Evolutionary conservation across 2,888 invertebrate genomes (phyloP), one percentile per base, ranked within the genome.

Genomic region (Xylophagus ater): DNA sequence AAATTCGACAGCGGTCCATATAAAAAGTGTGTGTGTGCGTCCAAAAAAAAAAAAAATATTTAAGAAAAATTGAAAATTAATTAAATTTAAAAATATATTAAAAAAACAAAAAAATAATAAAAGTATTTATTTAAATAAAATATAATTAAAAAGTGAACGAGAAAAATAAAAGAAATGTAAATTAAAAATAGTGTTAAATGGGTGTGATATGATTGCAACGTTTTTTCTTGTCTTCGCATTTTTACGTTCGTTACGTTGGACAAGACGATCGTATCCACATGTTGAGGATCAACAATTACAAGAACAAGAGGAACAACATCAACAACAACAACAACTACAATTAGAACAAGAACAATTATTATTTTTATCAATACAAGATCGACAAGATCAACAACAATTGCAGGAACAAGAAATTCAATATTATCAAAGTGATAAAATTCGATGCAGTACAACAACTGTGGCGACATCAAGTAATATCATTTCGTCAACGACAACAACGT

Each of bases 181-280:
- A n/a, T n/a, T n/a, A n/a, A n/a, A n/a, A n/a, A n/a, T n/a, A n/a
- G n/a, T n/a, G 10, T 36, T 41, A 15, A 25, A 41, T 41, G 40
- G 40, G 28, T 51, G 47, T 52, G 52, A 47, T 51, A 53, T 65
- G 64, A 64, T 65, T 55, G 64, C 64, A 52, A 63, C 64, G 44
- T 52, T 65, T 46, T 64, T 65, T 49, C 59, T 65, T 45, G 55
- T 65, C 43, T 61, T 62, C 53, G 59, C 61, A 56, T 59, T 65
- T 55, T 55, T 65, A 51, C 62, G 64, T 50, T 60, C 64, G 49
- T 57, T 65, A 46, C 60, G 59, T 51, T 63, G 63, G 63, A 56
- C 56, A 36, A 53, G 60, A 19, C 54, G 37, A 10, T 26, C 20
- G 12, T 14, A 25, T 24, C 10, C 47, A 42, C 33, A 37, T 33